Conservation (phyloP, 2,797 vertebrate species). For the Sylvilagus floridanus region DNA sequence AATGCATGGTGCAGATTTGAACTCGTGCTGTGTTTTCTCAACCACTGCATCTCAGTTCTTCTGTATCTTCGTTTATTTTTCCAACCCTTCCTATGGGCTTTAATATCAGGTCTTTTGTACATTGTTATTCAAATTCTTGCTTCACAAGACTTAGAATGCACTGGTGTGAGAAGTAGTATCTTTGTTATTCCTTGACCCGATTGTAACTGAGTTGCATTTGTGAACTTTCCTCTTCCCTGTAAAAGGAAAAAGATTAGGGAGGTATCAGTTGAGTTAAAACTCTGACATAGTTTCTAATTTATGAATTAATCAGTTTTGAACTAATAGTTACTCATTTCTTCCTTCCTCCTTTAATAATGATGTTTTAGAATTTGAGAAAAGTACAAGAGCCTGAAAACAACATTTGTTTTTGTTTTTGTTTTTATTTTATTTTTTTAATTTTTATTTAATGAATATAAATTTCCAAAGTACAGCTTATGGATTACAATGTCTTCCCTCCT, state of each 20-base stretch:
- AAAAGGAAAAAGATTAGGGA: background rate
- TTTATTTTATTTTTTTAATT: too few species aligned
- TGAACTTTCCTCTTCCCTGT: background rate
- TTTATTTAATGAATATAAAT: too few species aligned
- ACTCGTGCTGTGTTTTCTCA: background rate
- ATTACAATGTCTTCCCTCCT: too few species aligned
- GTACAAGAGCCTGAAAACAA: background rate
- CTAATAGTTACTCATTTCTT: background rate
- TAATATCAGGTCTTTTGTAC: background rate
- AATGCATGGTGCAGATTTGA: background rate
- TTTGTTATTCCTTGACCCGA: background rate
- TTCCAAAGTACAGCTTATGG: too few species aligned
- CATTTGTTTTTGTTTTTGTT: too few species aligned
- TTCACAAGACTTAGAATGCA: background rate
- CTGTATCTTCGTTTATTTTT: background rate
- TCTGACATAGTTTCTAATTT: background rate
- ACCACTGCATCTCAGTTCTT: background rate
- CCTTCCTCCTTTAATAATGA: background rate
- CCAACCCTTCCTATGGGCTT: background rate
- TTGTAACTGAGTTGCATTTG: background rate
- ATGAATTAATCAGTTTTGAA: background rate
- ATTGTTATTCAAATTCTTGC: background rate
- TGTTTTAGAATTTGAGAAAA: constrained; percentile 44
- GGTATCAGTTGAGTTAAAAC: background rate
- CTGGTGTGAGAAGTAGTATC: background rate